A percentile compares a stretch with the other conserved stretches of the same genome.
Conservation (phyloP, 2,888 invertebrate species). For the Cataglyphis cursor region DNA sequence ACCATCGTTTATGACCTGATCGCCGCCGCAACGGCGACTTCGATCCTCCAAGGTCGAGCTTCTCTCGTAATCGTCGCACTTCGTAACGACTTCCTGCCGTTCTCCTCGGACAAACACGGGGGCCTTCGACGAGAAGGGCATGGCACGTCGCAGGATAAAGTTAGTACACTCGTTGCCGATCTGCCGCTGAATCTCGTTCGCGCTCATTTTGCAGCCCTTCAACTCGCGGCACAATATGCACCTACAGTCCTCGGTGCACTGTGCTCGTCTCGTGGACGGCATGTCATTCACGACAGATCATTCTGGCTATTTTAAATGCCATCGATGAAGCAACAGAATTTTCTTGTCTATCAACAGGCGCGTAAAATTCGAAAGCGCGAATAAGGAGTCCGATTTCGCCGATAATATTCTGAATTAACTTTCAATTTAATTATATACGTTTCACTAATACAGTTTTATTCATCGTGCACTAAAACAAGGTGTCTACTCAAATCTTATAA, state of each 20-base stretch:
- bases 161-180: conserved; percentile 87
- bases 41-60: conserved; percentile 77
- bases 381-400: conserved; percentile 14
- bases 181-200: conserved; percentile 60
- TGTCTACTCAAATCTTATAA: too few relatives aligned
- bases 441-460: neutral
- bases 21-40: conserved; percentile 23
- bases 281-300: conserved; percentile 69
- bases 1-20: neutral
- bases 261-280: conserved; percentile 61
- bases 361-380: conserved; percentile 23
- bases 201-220: conserved; percentile 88
- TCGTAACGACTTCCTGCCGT: conserved; percentile 75
- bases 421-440: conserved; percentile 10
- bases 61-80: conserved; percentile 76
- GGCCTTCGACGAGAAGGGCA: conserved; percentile 79
- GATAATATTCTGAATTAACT: conserved; percentile 12
- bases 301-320: conserved; percentile 7
- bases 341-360: neutral
- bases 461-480: neutral
- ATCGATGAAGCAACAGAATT: neutral
- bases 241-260: conserved; percentile 88
- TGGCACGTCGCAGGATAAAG: conserved; percentile 85
- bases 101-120: conserved; percentile 75
- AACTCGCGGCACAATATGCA: conserved; percentile 93